phyloP scores from a whole-genome alignment of 1,140 invertebrate genomes.

The Pogonognathellus flavescens region DNA sequence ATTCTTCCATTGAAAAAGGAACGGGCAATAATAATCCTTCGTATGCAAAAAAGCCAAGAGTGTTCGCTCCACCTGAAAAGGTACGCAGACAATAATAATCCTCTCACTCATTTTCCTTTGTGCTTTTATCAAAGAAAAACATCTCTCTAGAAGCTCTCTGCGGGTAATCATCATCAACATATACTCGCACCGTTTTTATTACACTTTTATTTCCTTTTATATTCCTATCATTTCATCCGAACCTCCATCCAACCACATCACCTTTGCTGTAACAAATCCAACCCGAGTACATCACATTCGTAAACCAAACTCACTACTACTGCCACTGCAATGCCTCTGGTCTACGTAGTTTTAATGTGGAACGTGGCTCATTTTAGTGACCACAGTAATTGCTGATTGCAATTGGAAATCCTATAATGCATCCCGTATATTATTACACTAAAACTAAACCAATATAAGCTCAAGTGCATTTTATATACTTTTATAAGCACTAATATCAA shows the following conservation, averaged over 20 bases:
- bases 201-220: conserved; percentile 37
- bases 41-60: conserved; percentile 63
- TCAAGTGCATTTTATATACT: too few species aligned
- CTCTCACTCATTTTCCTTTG: conserved; percentile 30
- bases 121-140: conserved; percentile 2
- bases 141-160: neutral
- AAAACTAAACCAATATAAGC: too few species aligned
- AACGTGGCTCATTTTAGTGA: conserved; percentile 49
- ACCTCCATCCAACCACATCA: conserved; percentile 24
- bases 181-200: conserved; percentile 29
- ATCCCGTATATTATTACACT: conserved; percentile 1
- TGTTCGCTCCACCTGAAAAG: conserved; percentile 60
- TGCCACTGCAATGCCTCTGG: neutral
- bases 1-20: conserved; percentile 42
- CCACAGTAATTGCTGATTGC: conserved; percentile 47
- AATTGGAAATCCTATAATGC: conserved; percentile 22
- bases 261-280: neutral
- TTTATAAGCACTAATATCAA: too few species aligned
- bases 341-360: conserved; percentile 1
- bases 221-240: neutral
- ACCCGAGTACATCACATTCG: neutral
- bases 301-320: neutral
- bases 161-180: neutral
- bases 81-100: conserved; percentile 65
- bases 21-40: conserved; percentile 57